These are phyloP conservation scores for Yponomeuta sedellus DNA, from an alignment of 2,888 invertebrate species.

Conservation along the genomic window DNA sequence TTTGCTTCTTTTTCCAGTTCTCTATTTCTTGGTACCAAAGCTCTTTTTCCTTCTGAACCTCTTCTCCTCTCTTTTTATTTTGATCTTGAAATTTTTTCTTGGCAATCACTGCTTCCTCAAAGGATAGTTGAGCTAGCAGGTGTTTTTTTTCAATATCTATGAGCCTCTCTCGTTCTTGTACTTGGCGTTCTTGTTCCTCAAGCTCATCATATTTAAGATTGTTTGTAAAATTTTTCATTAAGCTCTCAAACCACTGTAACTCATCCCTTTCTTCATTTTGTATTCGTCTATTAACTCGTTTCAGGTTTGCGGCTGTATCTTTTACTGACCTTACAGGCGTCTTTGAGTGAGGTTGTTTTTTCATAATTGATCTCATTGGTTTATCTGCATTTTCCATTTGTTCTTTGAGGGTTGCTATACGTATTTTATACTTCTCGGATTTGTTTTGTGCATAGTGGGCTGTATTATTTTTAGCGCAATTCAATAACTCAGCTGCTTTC, in stretches of 20 bases:
- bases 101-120: constrained; percentile 77
- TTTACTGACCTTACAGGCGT: constrained; percentile 40
- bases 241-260: constrained; percentile 66
- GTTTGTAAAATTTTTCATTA: constrained; percentile 63
- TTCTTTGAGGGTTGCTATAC: constrained; percentile 35
- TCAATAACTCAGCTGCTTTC: constrained; percentile 44
- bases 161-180: constrained; percentile 63
- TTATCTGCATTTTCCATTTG: constrained; percentile 34
- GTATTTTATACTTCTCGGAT: constrained; percentile 41
- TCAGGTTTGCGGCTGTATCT: constrained; percentile 66
- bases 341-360: constrained; percentile 8
- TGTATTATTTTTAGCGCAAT: constrained; percentile 45
- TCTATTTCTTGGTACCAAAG: constrained; percentile 68
- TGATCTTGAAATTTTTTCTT: constrained; percentile 63
- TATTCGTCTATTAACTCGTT: constrained; percentile 69
- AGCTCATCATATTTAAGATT: constrained; percentile 55
- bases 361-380: neutral
- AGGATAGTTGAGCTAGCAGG: constrained; percentile 72
- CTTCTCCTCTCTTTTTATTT: constrained; percentile 69
- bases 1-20: constrained; percentile 63
- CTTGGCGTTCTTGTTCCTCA: constrained; percentile 59
- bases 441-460: constrained; percentile 46
- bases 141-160: constrained; percentile 77
- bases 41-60: constrained; percentile 67
- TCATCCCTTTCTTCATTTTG: constrained; percentile 64